A percentile compares a stretch with the other conserved stretches of the same genome.
Evolutionary conservation across 2,888 invertebrate genomes (phyloP).

Genomic region (Brenthis hecate): DNA sequence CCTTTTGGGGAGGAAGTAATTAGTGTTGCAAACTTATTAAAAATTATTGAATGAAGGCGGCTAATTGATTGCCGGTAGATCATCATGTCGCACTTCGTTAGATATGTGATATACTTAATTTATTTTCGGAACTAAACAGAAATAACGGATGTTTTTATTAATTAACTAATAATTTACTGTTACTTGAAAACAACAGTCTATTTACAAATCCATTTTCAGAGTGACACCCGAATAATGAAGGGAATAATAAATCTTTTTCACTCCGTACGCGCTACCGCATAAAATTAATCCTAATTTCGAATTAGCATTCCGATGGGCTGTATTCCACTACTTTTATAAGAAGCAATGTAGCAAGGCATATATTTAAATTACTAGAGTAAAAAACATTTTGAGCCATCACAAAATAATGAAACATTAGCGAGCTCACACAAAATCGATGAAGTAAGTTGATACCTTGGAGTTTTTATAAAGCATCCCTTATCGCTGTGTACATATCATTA

Average conservation of each 20-base stretch:
- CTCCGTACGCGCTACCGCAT: constrained; percentile 65
- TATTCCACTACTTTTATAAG: constrained; percentile 38
- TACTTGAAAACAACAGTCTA: constrained; percentile 11
- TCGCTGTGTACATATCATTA: constrained; percentile 80
- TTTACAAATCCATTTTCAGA: constrained; percentile 39
- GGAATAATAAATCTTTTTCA: constrained; percentile 62
- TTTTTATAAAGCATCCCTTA: constrained; percentile 74
- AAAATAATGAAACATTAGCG: constrained; percentile 46
- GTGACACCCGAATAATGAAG: constrained; percentile 68
- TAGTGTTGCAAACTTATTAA: constrained; percentile 79
- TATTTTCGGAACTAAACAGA: background rate
- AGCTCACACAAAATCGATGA: constrained; percentile 51
- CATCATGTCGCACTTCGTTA: constrained; percentile 50
- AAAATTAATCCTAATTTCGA: constrained; percentile 62
- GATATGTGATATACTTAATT: constrained; percentile 29
- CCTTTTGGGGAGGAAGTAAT: constrained; percentile 78
- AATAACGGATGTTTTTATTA: background rate
- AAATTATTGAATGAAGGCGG: constrained; percentile 80
- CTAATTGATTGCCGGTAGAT: constrained; percentile 66
- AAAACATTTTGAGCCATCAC: constrained; percentile 29
- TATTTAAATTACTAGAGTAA: constrained; percentile 37
- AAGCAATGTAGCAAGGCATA: constrained; percentile 25
- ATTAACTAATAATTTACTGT: background rate
- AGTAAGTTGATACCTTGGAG: constrained; percentile 62
- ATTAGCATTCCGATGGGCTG: constrained; percentile 52